phyloP scores from a whole-genome alignment of 2,888 invertebrate genomes.

The Xestia sexstrigata region DNA sequence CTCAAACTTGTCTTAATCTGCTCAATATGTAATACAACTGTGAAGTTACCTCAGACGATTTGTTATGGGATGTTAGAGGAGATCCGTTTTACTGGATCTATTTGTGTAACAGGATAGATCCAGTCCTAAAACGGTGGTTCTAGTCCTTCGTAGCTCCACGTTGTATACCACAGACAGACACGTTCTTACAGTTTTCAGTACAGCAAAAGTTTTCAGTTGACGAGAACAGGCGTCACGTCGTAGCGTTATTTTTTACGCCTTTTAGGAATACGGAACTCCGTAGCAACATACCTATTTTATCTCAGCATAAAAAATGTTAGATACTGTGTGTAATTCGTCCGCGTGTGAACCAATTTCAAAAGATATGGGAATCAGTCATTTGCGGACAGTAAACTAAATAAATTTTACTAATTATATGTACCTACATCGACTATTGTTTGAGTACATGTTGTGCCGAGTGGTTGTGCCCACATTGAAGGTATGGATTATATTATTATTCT shows the following conservation, averaged over 20 bases:
- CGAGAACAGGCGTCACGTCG: constrained; percentile 11
- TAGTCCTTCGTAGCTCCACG: constrained; percentile 14
- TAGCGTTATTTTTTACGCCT: constrained; percentile 1
- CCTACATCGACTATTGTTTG: constrained; percentile 13
- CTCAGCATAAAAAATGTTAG: background rate
- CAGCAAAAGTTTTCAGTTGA: constrained; percentile 25
- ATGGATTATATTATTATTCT: constrained; percentile 7
- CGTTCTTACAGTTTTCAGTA: constrained; percentile 32
- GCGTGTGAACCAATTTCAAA: constrained; percentile 10
- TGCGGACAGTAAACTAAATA: constrained; percentile 14
- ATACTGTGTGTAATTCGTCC: constrained; percentile 2
- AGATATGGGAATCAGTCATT: constrained; percentile 40
- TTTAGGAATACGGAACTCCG: background rate
- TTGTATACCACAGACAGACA: constrained; percentile 23
- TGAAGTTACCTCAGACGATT: constrained; percentile 20
- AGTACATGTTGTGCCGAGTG: background rate
- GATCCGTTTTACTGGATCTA: constrained; percentile 9
- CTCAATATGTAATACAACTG: constrained; percentile 38
- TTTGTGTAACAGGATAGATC: constrained; percentile 20
- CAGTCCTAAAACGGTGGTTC: background rate
- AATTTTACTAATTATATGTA: constrained; percentile 23
- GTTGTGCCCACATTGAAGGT: constrained; percentile 13
- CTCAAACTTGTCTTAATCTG: constrained; percentile 46
- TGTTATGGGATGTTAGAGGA: background rate
- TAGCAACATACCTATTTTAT: background rate